Base-by-base conservation (phyloP, 2,888 invertebrate species). In the Onchidella celtica region DNA sequence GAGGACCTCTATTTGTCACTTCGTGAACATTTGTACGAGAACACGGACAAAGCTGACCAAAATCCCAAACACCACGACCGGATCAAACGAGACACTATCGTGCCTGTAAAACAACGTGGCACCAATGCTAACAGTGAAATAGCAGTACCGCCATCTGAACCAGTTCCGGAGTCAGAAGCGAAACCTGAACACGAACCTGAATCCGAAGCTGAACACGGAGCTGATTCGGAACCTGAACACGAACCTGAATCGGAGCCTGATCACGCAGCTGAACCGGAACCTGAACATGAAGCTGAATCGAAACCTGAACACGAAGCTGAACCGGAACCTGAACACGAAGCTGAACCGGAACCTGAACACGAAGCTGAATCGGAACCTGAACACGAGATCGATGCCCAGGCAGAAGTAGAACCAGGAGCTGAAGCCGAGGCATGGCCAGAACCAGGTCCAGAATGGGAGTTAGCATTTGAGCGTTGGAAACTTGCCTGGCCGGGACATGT, bases 401-500 rank as follows among this genome's bases (percentile, higher is more conserved):
- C 55, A 1, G 73, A 47, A 29, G 47, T 17, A 17, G 68, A 79
- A 17, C 29, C 70, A 17, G 79, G 81, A 65, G 40, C 70, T 3
- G 84, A 76, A 17, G 83, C 68, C 0, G 80, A 78, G 29, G 79
- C 68, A 27, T 84, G 85, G 87, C 86, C 88, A 11, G 90, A 89
- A 84, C 88, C 89, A 3, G 88, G 85, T 66, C 90, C 90, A 0
- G 82, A 89, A 29, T 90, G 90, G 90, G 34, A 69, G 0, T 36
- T 11, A 27, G 87, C 89, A 3, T 87, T 85, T 34, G 57, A 75
- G 0, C 79, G 84, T 40, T 89, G 88, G 88, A 86, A 88, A 11
- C 75, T 69, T 6, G 87, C 87, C n/a, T 90, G 90, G 90, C 85
- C 87, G 2, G 61, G 88, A 11, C 90, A 90, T 72, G 85, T 89